These are phyloP conservation scores for Altica lythri DNA, from an alignment of 2,888 invertebrate genomes.

Conservation along the genomic window DNA sequence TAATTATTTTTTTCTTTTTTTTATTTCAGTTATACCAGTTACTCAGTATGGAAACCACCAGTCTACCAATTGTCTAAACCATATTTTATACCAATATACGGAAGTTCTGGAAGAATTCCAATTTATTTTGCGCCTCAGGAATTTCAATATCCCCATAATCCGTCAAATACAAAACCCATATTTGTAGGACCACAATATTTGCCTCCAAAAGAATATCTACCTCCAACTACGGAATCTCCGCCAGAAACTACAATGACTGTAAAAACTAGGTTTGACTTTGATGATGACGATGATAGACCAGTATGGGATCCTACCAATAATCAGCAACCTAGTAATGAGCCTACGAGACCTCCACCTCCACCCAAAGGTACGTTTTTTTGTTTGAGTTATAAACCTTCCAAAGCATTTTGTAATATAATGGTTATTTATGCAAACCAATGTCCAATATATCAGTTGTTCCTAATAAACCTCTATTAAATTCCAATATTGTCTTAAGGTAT, in stretches of 20 bases:
- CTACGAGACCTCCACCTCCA: slow-evolving; percentile 30
- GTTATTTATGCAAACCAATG: too few relatives aligned
- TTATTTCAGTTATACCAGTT: slow-evolving; percentile 17
- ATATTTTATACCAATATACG: slow-evolving; percentile 53
- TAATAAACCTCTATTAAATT: too few relatives aligned
- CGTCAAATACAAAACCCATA: slow-evolving; percentile 42
- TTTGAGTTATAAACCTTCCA: too few relatives aligned
- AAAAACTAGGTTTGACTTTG: slow-evolving; percentile 25
- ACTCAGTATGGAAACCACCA: slow-evolving; percentile 45
- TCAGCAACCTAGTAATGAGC: background rate
- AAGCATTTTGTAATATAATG: too few relatives aligned
- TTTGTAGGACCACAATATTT: slow-evolving; percentile 43
- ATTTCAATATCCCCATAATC: slow-evolving; percentile 40
- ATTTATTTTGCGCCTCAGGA: slow-evolving; percentile 53
- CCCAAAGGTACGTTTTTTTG: slow-evolving; percentile 3
- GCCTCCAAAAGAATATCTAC: slow-evolving; percentile 45
- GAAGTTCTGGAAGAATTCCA: slow-evolving; percentile 45
- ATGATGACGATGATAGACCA: slow-evolving; percentile 46
- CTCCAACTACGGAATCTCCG: slow-evolving; percentile 18
- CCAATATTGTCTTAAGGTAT: too few relatives aligned
- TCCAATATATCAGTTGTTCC: too few relatives aligned
- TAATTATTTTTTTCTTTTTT: background rate
- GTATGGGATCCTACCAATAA: slow-evolving; percentile 41
- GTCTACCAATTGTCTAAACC: slow-evolving; percentile 48
- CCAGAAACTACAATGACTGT: slow-evolving; percentile 22